These are phyloP conservation scores for Oscheius sp. DNA, from an alignment of 1,140 invertebrate genomes.

Conservation along the genomic window DNA sequence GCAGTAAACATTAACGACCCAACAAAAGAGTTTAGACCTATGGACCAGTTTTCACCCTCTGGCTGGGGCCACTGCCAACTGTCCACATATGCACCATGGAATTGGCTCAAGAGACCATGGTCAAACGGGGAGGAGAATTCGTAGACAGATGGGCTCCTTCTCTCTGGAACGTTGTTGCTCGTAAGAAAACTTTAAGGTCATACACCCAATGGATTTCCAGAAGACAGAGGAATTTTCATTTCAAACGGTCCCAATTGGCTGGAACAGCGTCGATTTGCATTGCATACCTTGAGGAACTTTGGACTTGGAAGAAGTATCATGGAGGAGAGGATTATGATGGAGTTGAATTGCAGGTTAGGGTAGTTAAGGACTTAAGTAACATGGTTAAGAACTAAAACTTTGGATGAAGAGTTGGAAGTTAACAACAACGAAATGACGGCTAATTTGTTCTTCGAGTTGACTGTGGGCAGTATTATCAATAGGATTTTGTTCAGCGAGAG, in stretches of 20 bases:
- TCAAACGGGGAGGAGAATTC: slow-evolving; percentile 13
- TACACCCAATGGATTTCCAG: slow-evolving; percentile 5
- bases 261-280: slow-evolving; percentile 43
- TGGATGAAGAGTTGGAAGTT: slow-evolving; percentile 22
- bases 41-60: slow-evolving; percentile 25
- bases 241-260: slow-evolving; percentile 32
- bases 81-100: slow-evolving; percentile 17
- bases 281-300: slow-evolving; percentile 43
- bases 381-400: neutral
- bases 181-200: neutral
- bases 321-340: slow-evolving; percentile 41
- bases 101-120: slow-evolving; percentile 2
- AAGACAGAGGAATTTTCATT: slow-evolving; percentile 24
- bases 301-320: slow-evolving; percentile 45
- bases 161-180: neutral
- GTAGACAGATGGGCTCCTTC: neutral
- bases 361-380: neutral
- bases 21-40: too few relatives aligned
- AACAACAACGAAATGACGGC: slow-evolving; percentile 1
- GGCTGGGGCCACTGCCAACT: slow-evolving; percentile 9
- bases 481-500: slow-evolving; percentile 17
- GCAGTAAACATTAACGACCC: too few relatives aligned
- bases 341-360: slow-evolving; percentile 18
- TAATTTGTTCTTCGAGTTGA: slow-evolving; percentile 11
- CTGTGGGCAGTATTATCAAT: slow-evolving; percentile 39